Conservation (phyloP, 2,888 invertebrate genomes). For the Hemicrepidius hirtus region DNA sequence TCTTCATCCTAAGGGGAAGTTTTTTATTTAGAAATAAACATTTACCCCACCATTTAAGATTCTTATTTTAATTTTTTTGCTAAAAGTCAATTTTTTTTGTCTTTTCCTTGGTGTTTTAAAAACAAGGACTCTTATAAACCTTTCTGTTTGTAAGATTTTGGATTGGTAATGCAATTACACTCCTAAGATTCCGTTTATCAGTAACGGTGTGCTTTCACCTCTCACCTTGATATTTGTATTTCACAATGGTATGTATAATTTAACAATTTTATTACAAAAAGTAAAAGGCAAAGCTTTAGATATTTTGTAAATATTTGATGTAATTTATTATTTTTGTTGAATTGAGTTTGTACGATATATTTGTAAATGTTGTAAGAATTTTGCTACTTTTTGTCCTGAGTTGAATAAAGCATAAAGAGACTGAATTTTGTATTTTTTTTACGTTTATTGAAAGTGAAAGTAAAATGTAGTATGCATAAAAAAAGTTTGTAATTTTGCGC, state of each 20-base stretch:
- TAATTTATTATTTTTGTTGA: constrained; percentile 25
- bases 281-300: constrained; percentile 27
- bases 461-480: neutral
- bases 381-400: constrained; percentile 50
- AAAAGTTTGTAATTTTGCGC: neutral
- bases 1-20: too few relatives aligned
- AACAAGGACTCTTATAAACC: too few relatives aligned
- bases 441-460: neutral
- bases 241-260: neutral
- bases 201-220: neutral
- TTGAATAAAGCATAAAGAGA: constrained; percentile 26
- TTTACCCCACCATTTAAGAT: too few relatives aligned
- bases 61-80: too few relatives aligned
- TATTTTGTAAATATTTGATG: constrained; percentile 23
- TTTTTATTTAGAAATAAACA: too few relatives aligned
- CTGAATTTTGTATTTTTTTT: neutral
- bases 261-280: constrained; percentile 6
- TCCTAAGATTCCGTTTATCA: too few relatives aligned
- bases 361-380: constrained; percentile 50
- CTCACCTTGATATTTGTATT: constrained; percentile 20
- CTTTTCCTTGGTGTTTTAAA: too few relatives aligned
- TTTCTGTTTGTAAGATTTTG: too few relatives aligned
- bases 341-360: constrained; percentile 21
- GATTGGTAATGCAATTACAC: too few relatives aligned
- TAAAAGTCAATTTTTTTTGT: too few relatives aligned